These are phyloP conservation scores for Nesidiocoris tenuis DNA, from an alignment of 2,888 invertebrate genomes.

Conservation along the genomic window DNA sequence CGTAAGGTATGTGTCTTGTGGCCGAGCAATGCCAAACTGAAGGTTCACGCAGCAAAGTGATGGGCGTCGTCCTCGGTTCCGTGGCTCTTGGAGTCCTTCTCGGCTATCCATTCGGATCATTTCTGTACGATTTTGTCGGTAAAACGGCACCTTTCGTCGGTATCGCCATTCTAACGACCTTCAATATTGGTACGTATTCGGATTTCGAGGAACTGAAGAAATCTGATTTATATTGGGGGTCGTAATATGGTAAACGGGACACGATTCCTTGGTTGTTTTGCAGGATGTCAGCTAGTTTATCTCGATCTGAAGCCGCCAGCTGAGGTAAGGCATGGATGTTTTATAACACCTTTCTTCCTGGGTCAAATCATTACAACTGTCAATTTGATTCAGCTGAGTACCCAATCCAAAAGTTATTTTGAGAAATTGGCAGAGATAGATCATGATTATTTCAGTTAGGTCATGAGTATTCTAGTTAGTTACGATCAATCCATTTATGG, in stretches of 20 bases:
- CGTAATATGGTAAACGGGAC: no score
- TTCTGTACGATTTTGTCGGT: constrained; percentile 73
- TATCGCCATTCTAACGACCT: constrained; percentile 57
- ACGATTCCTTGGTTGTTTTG: neutral
- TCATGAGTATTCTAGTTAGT: no score
- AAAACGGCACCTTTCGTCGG: constrained; percentile 73
- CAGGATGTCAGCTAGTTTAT: constrained; percentile 36
- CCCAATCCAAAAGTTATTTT: no score
- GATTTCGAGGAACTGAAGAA: neutral
- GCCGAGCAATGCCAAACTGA: constrained; percentile 62
- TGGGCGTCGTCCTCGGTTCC: constrained; percentile 79
- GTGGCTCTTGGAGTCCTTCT: constrained; percentile 76
- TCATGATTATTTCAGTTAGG: no score
- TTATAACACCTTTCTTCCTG: no score
- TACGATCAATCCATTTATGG: no score
- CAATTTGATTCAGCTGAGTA: no score
- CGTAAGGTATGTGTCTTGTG: constrained; percentile 72
- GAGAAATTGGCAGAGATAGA: no score
- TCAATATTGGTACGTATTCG: constrained; percentile 49
- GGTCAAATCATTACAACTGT: no score
- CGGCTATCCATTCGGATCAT: constrained; percentile 79
- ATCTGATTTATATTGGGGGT: neutral
- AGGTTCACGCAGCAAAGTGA: constrained; percentile 60
- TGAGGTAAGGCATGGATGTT: constrained; percentile 15
- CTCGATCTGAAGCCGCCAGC: constrained; percentile 53